These are phyloP conservation scores for rat (Rattus norvegicus) DNA, from an alignment of 2,113 vertebrate genomes.

Conservation along the genomic window DNA sequence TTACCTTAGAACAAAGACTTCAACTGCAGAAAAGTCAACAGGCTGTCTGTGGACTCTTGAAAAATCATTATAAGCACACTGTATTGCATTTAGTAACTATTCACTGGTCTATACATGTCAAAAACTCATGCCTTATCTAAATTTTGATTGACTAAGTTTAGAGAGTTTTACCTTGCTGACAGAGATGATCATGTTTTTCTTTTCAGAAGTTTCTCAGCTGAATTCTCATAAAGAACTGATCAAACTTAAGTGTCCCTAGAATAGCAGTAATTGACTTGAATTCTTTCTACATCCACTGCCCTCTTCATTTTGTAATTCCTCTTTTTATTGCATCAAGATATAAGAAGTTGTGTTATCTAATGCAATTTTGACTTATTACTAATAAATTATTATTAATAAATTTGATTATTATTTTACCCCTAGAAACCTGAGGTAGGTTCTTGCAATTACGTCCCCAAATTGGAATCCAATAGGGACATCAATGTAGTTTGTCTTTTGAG, in stretches of 20 bases:
- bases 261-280: background rate
- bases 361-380: background rate
- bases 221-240: background rate
- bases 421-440: background rate
- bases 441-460: background rate
- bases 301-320: background rate
- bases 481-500: background rate
- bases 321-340: background rate
- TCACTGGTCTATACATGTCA: background rate
- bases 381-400: too few species aligned
- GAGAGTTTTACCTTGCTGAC: background rate
- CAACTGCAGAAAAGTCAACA: background rate
- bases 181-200: background rate
- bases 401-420: background rate
- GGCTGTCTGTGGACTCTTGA: background rate
- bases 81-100: background rate
- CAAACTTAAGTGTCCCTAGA: background rate
- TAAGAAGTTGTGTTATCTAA: background rate
- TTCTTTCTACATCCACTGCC: constrained; percentile 35
- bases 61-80: background rate
- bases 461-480: background rate
- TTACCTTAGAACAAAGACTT: constrained; percentile 27
- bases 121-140: background rate
- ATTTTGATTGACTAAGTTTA: constrained; percentile 14
- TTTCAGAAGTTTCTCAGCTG: background rate